Evolutionary conservation across 2,113 vertebrate species (phyloP).

Genomic region (Egretta garzetta): DNA sequence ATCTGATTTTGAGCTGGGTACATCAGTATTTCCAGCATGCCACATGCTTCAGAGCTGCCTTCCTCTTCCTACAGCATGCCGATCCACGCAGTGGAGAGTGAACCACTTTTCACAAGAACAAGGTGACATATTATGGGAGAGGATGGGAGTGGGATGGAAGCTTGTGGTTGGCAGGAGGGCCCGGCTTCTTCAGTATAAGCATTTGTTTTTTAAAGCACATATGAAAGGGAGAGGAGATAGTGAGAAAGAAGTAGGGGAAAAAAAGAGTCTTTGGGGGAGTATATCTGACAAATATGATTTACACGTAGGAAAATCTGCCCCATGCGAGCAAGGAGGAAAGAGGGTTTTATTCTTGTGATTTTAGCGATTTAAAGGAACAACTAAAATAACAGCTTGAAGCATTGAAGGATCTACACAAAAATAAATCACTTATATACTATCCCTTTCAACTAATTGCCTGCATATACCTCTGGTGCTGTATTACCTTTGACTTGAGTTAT

Average conservation of each 20-base stretch:
- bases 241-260: background rate
- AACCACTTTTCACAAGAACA: conserved; percentile 34
- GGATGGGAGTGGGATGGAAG: conserved; percentile 35
- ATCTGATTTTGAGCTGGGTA: background rate
- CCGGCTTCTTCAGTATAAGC: background rate
- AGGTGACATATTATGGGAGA: conserved; percentile 20
- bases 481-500: background rate
- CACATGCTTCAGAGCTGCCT: background rate
- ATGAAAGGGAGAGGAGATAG: background rate
- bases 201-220: background rate
- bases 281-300: conserved; percentile 18
- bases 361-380: background rate
- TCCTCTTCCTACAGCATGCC: background rate
- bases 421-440: background rate
- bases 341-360: background rate
- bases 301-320: background rate
- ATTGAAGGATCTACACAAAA: background rate
- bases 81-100: background rate
- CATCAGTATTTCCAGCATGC: background rate
- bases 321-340: background rate
- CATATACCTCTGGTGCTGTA: background rate
- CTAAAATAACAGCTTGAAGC: background rate
- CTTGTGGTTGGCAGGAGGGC: background rate
- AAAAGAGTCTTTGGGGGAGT: conserved; percentile 5
- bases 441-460: background rate